These are phyloP conservation scores for Frieseomelitta varia DNA, from an alignment of 1,140 invertebrate species.

Conservation along the genomic window DNA sequence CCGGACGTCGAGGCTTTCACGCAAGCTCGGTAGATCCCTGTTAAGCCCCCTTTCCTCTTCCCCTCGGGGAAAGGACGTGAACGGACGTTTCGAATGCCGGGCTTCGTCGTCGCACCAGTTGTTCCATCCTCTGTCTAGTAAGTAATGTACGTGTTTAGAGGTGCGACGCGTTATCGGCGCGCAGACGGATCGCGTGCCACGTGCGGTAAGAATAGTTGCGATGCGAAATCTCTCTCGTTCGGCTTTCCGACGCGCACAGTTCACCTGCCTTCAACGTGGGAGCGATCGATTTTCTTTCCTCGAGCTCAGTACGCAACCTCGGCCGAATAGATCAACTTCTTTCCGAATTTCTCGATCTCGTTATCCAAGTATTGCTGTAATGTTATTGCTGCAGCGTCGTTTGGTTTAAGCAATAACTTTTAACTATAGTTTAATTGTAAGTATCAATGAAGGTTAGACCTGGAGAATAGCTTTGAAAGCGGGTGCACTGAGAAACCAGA, in stretches of 20 bases:
- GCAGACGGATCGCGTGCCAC: conserved; percentile 25
- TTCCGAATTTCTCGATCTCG: too few species aligned
- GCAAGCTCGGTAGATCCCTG: conserved; percentile 34
- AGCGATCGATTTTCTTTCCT: not conserved
- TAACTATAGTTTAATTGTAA: too few species aligned
- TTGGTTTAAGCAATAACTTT: too few species aligned
- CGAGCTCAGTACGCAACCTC: not conserved
- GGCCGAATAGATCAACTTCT: too few species aligned
- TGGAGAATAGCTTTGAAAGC: too few species aligned
- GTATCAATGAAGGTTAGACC: too few species aligned
- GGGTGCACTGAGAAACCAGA: too few species aligned
- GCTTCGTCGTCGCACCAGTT: not conserved
- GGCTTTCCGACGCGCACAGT: not conserved
- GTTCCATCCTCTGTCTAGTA: conserved; percentile 25
- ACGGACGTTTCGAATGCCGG: conserved; percentile 6
- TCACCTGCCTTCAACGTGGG: not conserved
- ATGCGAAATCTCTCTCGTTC: conserved; percentile 16
- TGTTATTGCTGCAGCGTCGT: too few species aligned
- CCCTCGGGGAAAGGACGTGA: not conserved
- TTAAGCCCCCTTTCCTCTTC: conserved; percentile 8
- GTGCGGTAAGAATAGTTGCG: conserved; percentile 35
- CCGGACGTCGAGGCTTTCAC: not conserved
- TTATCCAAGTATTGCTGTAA: too few species aligned
- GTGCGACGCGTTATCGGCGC: conserved; percentile 48
- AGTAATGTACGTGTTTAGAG: conserved; percentile 45